These are phyloP conservation scores for Lepidurus apus DNA, from an alignment of 1,140 invertebrate species.

Conservation along the genomic window DNA sequence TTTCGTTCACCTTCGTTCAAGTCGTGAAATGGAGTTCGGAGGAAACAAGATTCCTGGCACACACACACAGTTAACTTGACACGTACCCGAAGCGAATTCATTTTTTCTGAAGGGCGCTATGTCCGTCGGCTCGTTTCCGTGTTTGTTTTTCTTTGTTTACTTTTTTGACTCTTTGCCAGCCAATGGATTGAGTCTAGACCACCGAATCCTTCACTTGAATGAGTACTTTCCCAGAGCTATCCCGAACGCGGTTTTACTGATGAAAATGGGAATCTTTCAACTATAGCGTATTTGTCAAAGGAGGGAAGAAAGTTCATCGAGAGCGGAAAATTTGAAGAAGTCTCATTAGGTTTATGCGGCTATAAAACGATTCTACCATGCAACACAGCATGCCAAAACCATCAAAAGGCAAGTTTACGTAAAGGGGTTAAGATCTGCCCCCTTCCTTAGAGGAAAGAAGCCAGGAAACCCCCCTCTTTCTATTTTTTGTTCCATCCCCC, in stretches of 20 bases:
- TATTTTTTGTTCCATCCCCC: neutral
- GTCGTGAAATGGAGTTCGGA: neutral
- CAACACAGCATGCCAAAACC: constrained; percentile 18
- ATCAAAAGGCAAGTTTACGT: neutral
- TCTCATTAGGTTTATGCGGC: constrained; percentile 16
- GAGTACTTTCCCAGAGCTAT: neutral
- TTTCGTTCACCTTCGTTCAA: neutral
- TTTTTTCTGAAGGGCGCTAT: neutral
- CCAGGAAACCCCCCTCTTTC: neutral
- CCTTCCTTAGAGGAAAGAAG: neutral
- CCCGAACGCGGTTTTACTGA: neutral
- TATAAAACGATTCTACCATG: constrained; percentile 16
- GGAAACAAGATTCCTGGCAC: neutral
- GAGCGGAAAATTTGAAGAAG: neutral
- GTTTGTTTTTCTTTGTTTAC: neutral
- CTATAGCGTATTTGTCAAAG: neutral
- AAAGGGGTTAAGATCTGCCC: neutral
- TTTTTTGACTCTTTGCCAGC: neutral
- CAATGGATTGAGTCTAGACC: neutral
- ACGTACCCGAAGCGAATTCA: neutral
- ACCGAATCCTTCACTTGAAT: neutral
- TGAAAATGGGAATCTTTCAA: neutral
- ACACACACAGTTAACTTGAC: neutral
- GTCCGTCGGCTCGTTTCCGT: constrained; percentile 5
- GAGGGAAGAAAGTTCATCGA: neutral